phyloP scores from a whole-genome alignment of 2,888 invertebrate genomes.

The Volucella bombylans region DNA sequence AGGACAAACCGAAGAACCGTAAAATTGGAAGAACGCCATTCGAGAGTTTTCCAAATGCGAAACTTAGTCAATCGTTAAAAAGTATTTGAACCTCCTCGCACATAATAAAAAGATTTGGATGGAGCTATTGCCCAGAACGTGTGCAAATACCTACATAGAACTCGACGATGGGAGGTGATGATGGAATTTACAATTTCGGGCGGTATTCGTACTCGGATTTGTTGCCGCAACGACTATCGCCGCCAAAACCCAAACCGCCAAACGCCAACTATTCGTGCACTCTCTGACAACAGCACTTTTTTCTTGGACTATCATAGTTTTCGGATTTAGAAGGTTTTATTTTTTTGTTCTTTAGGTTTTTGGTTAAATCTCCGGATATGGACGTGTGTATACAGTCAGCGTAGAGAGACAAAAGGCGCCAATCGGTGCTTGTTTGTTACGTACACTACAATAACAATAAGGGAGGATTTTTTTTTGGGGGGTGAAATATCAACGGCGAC shows the following conservation, averaged over 20 bases:
- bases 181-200: slow-evolving; percentile 53
- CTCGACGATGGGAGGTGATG: slow-evolving; percentile 30
- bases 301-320: slow-evolving; percentile 62
- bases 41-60: slow-evolving; percentile 36
- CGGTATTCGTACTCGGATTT: slow-evolving; percentile 3
- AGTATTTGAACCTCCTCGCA: slow-evolving; percentile 56
- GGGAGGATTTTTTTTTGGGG: slow-evolving; percentile 35
- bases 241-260: slow-evolving; percentile 19
- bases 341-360: slow-evolving; percentile 39
- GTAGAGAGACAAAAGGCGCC: slow-evolving; percentile 70
- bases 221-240: slow-evolving; percentile 67
- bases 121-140: slow-evolving; percentile 55
- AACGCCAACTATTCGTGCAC: slow-evolving; percentile 52
- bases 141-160: slow-evolving; percentile 16
- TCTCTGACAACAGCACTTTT: slow-evolving; percentile 55
- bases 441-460: slow-evolving; percentile 64
- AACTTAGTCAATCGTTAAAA: slow-evolving; percentile 68
- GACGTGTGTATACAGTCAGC: slow-evolving; percentile 60
- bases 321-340: slow-evolving; percentile 38
- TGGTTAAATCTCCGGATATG: slow-evolving; percentile 68
- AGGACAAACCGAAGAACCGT: slow-evolving; percentile 40
- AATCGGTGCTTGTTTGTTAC: slow-evolving; percentile 69
- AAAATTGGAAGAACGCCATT: slow-evolving; percentile 61
- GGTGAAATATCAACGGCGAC: slow-evolving; percentile 68
- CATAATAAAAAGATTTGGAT: slow-evolving; percentile 59